phyloP scores from a whole-genome alignment of 1,140 invertebrate genomes.

The Drosophila burlai region DNA sequence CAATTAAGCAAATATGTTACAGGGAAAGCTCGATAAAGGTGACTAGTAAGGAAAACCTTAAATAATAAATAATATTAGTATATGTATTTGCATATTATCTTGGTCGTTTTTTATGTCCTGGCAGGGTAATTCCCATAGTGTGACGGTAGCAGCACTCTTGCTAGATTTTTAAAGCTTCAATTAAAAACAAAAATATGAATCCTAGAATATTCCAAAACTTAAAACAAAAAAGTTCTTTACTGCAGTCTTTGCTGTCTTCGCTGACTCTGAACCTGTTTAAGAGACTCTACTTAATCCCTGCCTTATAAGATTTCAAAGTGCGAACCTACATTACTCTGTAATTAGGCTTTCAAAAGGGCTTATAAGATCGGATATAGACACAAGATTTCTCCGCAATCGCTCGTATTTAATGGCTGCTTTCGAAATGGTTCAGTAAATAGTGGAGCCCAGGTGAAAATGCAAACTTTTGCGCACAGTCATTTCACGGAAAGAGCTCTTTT shows the following conservation, averaged over 20 bases:
- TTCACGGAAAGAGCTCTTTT: constrained; percentile 48
- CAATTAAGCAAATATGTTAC: neutral
- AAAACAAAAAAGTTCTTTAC: neutral
- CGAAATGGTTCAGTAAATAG: constrained; percentile 22
- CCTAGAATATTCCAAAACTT: neutral
- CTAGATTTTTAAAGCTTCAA: neutral
- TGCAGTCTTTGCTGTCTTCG: neutral
- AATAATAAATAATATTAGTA: neutral
- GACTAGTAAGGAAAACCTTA: no score
- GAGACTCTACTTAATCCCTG: neutral
- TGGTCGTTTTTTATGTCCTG: neutral
- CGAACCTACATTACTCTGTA: constrained; percentile 12
- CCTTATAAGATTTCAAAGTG: neutral
- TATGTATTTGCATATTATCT: neutral
- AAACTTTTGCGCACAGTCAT: constrained; percentile 55
- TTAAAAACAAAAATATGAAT: neutral
- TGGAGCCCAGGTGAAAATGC: constrained; percentile 14
- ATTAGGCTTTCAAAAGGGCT: constrained; percentile 5
- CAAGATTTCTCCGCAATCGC: neutral
- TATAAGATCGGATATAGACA: neutral
- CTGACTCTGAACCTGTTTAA: neutral
- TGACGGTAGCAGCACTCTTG: neutral
- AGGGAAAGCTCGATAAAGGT: neutral
- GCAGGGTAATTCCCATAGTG: neutral
- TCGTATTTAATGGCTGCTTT: neutral